Base-by-base conservation (phyloP, 2,113 vertebrate genomes). In the Onychostoma macrolepis region DNA sequence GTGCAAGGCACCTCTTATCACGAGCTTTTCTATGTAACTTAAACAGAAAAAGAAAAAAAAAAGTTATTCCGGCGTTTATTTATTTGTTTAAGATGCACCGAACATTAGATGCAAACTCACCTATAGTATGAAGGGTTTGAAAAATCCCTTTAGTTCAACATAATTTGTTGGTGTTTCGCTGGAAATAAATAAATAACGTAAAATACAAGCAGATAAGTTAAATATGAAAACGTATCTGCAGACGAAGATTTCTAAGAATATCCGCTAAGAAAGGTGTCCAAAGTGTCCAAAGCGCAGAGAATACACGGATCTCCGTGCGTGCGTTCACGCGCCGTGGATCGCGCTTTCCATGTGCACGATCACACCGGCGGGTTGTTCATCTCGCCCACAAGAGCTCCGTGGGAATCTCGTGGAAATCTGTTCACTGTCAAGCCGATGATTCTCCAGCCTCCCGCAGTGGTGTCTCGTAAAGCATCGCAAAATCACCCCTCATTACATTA, bases 351-450 rank as follows among this genome's bases (percentile, higher is more conserved):
- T 85, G 84, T 78, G 58, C 84, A 65, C 75, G 28, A 75, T 7
- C 28, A 88, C 75, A 74, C 21, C 65, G 5, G 19, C 21, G 76
- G 67, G 28, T 85, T 80, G 61, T 74, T 83, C 63, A 83, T 21
- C 10, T 71, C 45, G 8, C 50, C 21, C 36, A 30, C 61, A 50
- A 50, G 69, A 83, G 56, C 89, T 88, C 80, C 69, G 77, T 82
- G 87, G 87, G 74, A 87, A 86, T 90, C 89, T 79, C 36, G 83
- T 48, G 9, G 53, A 81, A 88, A 90, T 84, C 63, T 86, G 80
- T 82, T 89, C 38, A 71, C 86, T 88, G 86, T 87, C 90, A 85
- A 36, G 41, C 74, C 84, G 86, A 75, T 78, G 87, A 83, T 87
- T 83, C 83, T 78, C 58, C 87, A 86, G 69, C 85, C 84, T 80